phyloP scores from a whole-genome alignment of 1,140 invertebrate genomes.

The Cheumatopsyche charites region DNA sequence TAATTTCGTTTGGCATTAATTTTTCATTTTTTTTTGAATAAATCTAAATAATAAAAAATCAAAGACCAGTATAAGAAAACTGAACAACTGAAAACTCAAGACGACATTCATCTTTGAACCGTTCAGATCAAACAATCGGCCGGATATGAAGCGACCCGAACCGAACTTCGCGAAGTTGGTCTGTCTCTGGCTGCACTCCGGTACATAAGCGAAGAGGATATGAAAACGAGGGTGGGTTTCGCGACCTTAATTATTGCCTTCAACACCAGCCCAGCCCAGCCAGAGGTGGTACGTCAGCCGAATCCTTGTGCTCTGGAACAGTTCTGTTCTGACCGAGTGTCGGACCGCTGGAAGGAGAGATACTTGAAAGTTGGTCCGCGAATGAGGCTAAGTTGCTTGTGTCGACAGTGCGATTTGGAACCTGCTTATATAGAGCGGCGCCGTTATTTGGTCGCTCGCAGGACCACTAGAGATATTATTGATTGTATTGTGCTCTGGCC shows the following conservation, averaged over 20 bases:
- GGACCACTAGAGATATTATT: neutral
- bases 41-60: no score
- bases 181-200: no score
- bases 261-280: neutral
- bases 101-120: no score
- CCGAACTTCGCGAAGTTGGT: neutral
- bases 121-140: neutral
- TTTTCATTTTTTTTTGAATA: no score
- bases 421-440: no score
- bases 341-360: slow-evolving; percentile 8
- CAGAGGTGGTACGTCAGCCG: slow-evolving; percentile 2
- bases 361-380: slow-evolving; percentile 17
- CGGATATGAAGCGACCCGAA: neutral
- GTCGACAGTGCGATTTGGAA: neutral
- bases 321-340: neutral
- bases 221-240: neutral
- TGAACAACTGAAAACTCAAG: neutral
- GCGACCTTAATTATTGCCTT: slow-evolving; percentile 21
- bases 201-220: no score
- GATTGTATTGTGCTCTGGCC: neutral
- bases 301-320: neutral
- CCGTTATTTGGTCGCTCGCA: neutral
- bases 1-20: no score
- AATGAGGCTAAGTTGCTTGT: neutral
- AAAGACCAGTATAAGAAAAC: no score